phyloP scores from a whole-genome alignment of 2,113 vertebrate species.

The Rana temporaria region DNA sequence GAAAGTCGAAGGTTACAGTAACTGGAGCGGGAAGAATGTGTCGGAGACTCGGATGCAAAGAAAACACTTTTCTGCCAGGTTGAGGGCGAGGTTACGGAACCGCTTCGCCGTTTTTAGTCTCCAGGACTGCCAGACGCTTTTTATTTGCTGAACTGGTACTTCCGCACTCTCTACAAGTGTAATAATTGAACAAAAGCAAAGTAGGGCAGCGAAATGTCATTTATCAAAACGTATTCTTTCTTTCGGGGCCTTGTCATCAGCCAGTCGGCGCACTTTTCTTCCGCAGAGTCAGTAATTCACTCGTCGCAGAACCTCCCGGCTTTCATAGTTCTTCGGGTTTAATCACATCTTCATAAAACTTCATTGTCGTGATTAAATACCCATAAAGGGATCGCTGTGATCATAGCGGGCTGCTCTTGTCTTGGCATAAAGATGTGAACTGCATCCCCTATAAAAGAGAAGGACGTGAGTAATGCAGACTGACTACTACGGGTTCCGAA shows the following conservation, averaged over 20 bases:
- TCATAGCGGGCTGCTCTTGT: slow-evolving; percentile 29
- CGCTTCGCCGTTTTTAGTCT: neutral
- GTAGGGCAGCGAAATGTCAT: slow-evolving; percentile 22
- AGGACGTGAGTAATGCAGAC: slow-evolving; percentile 2
- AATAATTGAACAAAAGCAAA: slow-evolving; percentile 36
- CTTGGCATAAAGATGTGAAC: slow-evolving; percentile 53
- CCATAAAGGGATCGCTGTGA: slow-evolving; percentile 45
- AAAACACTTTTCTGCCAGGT: slow-evolving; percentile 19
- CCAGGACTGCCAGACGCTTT: neutral
- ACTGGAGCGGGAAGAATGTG: slow-evolving; percentile 44
- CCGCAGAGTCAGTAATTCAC: slow-evolving; percentile 48
- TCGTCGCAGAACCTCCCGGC: slow-evolving; percentile 42
- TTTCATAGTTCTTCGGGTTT: slow-evolving; percentile 44
- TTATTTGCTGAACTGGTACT: slow-evolving; percentile 15
- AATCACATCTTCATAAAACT: slow-evolving; percentile 56
- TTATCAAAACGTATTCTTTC: slow-evolving; percentile 25
- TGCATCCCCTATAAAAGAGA: slow-evolving; percentile 35
- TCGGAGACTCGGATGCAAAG: neutral
- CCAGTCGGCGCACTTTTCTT: neutral
- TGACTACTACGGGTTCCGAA: neutral
- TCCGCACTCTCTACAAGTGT: slow-evolving; percentile 1
- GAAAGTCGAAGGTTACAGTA: slow-evolving; percentile 45
- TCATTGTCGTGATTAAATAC: slow-evolving; percentile 57
- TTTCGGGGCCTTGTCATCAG: neutral
- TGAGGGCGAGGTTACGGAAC: slow-evolving; percentile 32